Evolutionary conservation across 1,140 invertebrate species (phyloP).

Genomic region (Heliothis virescens): DNA sequence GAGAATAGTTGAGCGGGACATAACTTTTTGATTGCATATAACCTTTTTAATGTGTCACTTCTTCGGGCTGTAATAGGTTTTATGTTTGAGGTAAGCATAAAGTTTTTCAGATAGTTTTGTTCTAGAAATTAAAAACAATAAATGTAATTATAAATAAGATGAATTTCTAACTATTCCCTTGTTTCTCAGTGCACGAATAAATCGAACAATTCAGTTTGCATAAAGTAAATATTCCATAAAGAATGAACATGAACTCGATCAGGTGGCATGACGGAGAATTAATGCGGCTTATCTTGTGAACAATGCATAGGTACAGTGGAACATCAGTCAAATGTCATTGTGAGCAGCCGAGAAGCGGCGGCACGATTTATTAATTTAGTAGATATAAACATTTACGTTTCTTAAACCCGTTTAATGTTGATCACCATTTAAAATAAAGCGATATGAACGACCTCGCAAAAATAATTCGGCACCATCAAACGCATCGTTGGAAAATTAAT

Average conservation of each 20-base stretch:
- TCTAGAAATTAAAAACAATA: background rate
- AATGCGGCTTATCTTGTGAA: constrained; percentile 71
- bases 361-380: constrained; percentile 49
- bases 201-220: background rate
- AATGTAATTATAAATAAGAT: too few relatives aligned
- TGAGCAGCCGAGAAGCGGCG: constrained; percentile 41
- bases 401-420: constrained; percentile 44
- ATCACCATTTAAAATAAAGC: constrained; percentile 48
- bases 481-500: constrained; percentile 82
- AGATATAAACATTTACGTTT: constrained; percentile 42
- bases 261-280: constrained; percentile 66
- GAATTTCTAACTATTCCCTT: too few relatives aligned
- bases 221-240: constrained; percentile 28
- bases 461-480: constrained; percentile 83
- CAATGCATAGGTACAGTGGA: constrained; percentile 63
- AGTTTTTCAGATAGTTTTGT: background rate
- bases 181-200: too few relatives aligned
- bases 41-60: constrained; percentile 46
- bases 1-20: constrained; percentile 43
- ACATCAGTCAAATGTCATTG: constrained; percentile 67
- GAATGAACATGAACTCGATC: constrained; percentile 57
- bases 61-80: constrained; percentile 1
- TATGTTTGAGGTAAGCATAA: constrained; percentile 1
- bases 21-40: constrained; percentile 48
- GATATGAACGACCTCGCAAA: constrained; percentile 65